Percentiles rank a stretch among this genome's conserved stretches.
Conservation (phyloP, 2,797 vertebrate genomes). For the Oophaga sylvatica region DNA sequence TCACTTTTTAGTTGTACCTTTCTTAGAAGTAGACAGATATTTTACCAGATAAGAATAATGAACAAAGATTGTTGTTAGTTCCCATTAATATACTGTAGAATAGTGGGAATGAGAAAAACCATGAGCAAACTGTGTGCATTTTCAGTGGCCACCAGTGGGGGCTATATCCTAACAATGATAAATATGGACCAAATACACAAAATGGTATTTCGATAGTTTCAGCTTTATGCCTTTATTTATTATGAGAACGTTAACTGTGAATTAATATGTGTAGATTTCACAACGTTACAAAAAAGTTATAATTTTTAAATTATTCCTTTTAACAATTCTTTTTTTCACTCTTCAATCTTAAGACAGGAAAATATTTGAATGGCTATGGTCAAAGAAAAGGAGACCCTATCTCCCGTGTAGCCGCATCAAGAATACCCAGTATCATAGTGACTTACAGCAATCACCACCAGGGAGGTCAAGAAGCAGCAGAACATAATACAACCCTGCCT, state of each 20-base stretch:
- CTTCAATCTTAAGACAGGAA: constrained; percentile 69
- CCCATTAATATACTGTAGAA: neutral
- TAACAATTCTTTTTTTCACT: constrained; percentile 13
- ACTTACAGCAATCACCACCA: constrained; percentile 69
- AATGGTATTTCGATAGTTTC: neutral
- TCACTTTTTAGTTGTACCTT: neutral
- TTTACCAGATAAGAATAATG: neutral
- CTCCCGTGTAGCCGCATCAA: constrained; percentile 53
- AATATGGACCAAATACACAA: neutral
- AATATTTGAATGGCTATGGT: constrained; percentile 64
- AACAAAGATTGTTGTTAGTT: neutral
- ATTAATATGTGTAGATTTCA: neutral
- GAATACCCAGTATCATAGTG: constrained; percentile 79
- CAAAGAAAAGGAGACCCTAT: constrained; percentile 62
- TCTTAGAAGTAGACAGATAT: neutral
- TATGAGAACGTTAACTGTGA: no score
- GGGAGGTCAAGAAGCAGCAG: constrained; percentile 65
- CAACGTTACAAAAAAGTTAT: neutral
- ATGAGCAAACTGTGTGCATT: neutral
- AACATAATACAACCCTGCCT: constrained; percentile 74
- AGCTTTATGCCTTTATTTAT: neutral
- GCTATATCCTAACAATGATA: neutral
- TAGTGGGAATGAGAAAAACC: neutral
- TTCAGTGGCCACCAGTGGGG: neutral
- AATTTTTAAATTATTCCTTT: neutral